Conservation (phyloP, 2,888 invertebrate species). For the Agonopterix alstromeriana region DNA sequence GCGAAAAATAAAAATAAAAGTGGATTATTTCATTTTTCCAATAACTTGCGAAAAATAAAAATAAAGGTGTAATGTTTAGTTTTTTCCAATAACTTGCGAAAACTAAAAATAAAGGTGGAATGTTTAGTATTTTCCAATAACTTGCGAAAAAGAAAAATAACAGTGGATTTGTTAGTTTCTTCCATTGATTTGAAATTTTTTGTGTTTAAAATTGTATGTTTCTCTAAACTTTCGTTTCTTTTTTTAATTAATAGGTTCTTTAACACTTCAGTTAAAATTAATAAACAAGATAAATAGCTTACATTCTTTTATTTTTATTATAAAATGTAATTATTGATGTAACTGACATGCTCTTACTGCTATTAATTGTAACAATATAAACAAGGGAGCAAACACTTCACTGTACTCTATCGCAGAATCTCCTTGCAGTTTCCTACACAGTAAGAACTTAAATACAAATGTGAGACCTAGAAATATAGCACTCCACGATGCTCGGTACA, state of each 20-base stretch:
- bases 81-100: conserved; percentile 16
- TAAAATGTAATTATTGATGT: conserved; percentile 61
- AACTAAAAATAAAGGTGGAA: conserved; percentile 33
- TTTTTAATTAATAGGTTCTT: too few species aligned
- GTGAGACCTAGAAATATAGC: conserved; percentile 87
- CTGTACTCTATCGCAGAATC: conserved; percentile 90
- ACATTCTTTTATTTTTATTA: conserved; percentile 7
- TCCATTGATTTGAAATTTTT: too few species aligned
- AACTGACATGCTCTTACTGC: conserved; percentile 95
- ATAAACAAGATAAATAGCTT: background rate
- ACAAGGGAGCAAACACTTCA: conserved; percentile 94
- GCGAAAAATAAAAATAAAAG: too few species aligned
- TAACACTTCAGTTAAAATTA: too few species aligned
- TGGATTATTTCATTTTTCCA: too few species aligned
- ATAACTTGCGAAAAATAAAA: too few species aligned
- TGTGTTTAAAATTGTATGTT: too few species aligned
- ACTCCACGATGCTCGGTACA: conserved; percentile 89
- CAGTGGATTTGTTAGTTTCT: too few species aligned
- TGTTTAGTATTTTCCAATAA: conserved; percentile 60
- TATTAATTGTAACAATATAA: conserved; percentile 91
- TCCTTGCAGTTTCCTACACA: conserved; percentile 91
- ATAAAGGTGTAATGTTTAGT: too few species aligned
- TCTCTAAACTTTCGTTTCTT: too few species aligned
- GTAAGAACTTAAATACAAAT: conserved; percentile 92
- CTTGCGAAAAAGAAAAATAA: background rate